A percentile compares a stretch with the other conserved stretches of the same genome.
Evolutionary conservation across 2,888 invertebrate species (phyloP).

Genomic region (Hemicrepidius hirtus): DNA sequence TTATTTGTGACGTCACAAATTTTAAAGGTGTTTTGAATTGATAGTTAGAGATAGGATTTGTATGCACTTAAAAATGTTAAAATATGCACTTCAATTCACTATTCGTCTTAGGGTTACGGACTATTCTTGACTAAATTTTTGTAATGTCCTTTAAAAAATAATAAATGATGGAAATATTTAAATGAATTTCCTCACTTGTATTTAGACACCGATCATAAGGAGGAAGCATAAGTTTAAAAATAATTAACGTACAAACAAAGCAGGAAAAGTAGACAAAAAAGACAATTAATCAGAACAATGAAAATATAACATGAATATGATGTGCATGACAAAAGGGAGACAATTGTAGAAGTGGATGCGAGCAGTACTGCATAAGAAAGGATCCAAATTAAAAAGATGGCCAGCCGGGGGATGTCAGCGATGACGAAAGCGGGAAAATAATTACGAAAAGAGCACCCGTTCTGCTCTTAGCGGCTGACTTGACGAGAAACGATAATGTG

Average conservation of each 20-base stretch:
- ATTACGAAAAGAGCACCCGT: conserved; percentile 56
- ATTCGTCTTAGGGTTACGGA: too few relatives aligned
- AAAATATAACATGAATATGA: conserved; percentile 55
- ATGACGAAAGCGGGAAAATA: conserved; percentile 54
- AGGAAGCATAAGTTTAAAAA: conserved; percentile 43
- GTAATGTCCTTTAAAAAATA: neutral
- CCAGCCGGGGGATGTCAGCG: conserved; percentile 57
- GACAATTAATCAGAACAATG: conserved; percentile 55
- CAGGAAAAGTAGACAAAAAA: conserved; percentile 50
- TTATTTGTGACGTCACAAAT: too few relatives aligned
- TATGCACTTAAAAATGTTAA: too few relatives aligned
- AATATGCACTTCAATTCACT: too few relatives aligned
- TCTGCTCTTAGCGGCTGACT: conserved; percentile 50
- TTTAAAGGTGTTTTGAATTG: too few relatives aligned
- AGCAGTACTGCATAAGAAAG: conserved; percentile 61
- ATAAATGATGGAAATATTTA: neutral
- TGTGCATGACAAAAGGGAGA: conserved; percentile 53
- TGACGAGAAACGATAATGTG: conserved; percentile 50
- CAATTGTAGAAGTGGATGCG: conserved; percentile 51
- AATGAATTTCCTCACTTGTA: conserved; percentile 26
- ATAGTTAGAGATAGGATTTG: too few relatives aligned
- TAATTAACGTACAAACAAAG: conserved; percentile 51
- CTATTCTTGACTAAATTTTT: neutral
- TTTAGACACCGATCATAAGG: conserved; percentile 5
- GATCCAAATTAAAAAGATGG: conserved; percentile 67